Percentiles rank a stretch among this genome's conserved stretches.
Evolutionary conservation across 1,140 invertebrate genomes (phyloP).

Genomic region (Physella acuta): DNA sequence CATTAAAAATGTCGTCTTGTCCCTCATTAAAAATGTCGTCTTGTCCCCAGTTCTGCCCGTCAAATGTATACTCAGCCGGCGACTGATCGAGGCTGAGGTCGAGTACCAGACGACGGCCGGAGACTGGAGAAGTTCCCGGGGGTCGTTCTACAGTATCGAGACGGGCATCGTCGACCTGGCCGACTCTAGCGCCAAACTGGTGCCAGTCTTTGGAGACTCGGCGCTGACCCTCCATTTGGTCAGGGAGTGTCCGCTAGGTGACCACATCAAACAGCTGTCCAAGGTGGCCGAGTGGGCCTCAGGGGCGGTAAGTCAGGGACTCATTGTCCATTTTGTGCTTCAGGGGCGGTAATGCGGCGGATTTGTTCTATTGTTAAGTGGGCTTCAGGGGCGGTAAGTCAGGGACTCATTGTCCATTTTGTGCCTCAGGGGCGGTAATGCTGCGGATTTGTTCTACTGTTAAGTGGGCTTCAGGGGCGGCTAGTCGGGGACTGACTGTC

Average conservation of each 20-base stretch:
- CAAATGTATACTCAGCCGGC: slow-evolving; percentile 27
- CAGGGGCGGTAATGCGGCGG: too few relatives aligned
- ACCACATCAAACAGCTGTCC: slow-evolving; percentile 38
- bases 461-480: slow-evolving; percentile 30
- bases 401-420: not conserved
- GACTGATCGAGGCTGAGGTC: slow-evolving; percentile 32
- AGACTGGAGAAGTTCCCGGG: slow-evolving; percentile 28
- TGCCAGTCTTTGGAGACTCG: slow-evolving; percentile 35
- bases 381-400: slow-evolving; percentile 36
- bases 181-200: slow-evolving; percentile 27
- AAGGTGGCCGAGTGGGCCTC: slow-evolving; percentile 30
- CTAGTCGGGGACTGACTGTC: slow-evolving; percentile 27
- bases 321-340: too few relatives aligned
- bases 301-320: slow-evolving; percentile 34
- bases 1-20: too few relatives aligned
- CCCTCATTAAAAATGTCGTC: too few relatives aligned
- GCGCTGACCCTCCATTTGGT: slow-evolving; percentile 34
- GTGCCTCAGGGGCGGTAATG: too few relatives aligned
- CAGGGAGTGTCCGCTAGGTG: slow-evolving; percentile 32
- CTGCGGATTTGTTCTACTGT: too few relatives aligned
- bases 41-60: slow-evolving; percentile 36
- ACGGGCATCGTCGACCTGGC: slow-evolving; percentile 34
- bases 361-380: too few relatives aligned
- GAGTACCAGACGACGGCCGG: slow-evolving; percentile 34
- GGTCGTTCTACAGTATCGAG: slow-evolving; percentile 36